Conservation (phyloP, 2,113 vertebrate genomes). For the chimpanzee (Pan troglodytes) region DNA sequence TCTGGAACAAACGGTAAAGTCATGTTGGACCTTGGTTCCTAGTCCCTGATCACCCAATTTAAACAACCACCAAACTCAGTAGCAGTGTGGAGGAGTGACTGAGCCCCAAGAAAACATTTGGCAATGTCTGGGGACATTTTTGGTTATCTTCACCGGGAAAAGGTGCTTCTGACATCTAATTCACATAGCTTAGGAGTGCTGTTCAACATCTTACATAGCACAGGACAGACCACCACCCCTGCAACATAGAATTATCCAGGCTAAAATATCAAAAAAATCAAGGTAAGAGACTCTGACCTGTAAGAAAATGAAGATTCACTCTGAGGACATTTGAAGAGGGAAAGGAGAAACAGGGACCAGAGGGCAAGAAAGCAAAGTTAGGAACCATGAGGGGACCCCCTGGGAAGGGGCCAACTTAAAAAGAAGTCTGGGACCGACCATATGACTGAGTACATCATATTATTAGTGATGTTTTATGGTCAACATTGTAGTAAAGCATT, state of each 20-base stretch:
- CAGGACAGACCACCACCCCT: background rate
- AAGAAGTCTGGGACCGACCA: background rate
- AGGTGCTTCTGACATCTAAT: accelerated
- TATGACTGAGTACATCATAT: no score
- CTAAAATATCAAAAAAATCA: background rate
- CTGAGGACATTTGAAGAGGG: background rate
- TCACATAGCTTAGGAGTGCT: background rate
- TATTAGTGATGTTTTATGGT: background rate
- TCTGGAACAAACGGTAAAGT: background rate
- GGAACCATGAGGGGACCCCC: background rate
- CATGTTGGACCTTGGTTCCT: background rate
- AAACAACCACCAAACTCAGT: background rate
- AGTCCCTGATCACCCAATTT: background rate
- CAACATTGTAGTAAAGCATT: background rate
- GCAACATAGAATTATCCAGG: background rate
- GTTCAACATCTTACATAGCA: background rate
- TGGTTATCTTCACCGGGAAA: background rate
- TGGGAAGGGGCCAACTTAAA: background rate
- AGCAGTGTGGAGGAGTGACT: background rate
- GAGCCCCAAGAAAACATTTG: background rate
- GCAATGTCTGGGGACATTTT: background rate
- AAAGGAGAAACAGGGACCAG: background rate
- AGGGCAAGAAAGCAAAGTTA: background rate
- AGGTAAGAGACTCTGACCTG: background rate
- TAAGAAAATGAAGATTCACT: background rate